phyloP scores from a whole-genome alignment of 2,888 invertebrate genomes.

The Andrena bucephala region DNA sequence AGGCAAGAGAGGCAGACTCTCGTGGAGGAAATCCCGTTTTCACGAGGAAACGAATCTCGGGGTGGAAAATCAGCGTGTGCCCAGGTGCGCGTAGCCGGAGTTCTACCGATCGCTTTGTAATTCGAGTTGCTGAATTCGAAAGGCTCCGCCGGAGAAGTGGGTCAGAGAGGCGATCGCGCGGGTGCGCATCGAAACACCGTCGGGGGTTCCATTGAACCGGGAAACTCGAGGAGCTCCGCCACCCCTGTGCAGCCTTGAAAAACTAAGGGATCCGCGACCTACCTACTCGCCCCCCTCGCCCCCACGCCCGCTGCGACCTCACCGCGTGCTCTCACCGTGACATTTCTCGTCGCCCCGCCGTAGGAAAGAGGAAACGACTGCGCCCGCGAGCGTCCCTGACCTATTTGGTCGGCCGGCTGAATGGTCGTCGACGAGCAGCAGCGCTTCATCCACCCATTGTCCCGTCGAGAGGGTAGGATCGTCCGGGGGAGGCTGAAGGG shows the following conservation, averaged over 20 bases:
- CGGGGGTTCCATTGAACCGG: conserved; percentile 49
- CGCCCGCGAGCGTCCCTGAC: conserved; percentile 72
- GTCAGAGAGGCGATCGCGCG: conserved; percentile 25
- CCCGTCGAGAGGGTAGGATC: conserved; percentile 35
- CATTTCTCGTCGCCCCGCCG: conserved; percentile 54
- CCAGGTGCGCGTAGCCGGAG: conserved; percentile 40
- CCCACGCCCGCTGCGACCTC: background rate
- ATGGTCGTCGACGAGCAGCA: conserved; percentile 60
- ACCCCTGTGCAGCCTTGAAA: conserved; percentile 47
- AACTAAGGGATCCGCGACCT: conserved; percentile 51
- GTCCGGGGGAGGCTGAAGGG: conserved; percentile 8
- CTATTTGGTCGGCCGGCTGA: conserved; percentile 72
- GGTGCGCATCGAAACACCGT: conserved; percentile 38
- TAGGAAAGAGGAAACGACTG: conserved; percentile 69
- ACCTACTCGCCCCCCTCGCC: conserved; percentile 47
- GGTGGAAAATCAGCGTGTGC: background rate
- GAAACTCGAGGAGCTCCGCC: conserved; percentile 38
- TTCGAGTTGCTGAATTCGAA: conserved; percentile 47
- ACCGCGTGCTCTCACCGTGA: conserved; percentile 30
- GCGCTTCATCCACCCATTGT: conserved; percentile 59
- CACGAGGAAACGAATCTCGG: conserved; percentile 34
- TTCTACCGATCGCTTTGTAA: conserved; percentile 45
- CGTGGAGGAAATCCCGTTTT: conserved; percentile 7
- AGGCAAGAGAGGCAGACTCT: background rate
- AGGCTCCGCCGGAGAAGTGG: conserved; percentile 44